Evolutionary conservation across 1,140 invertebrate species (phyloP), one percentile per base, ranked within the genome.

Genomic region (Trichoplusia ni): DNA sequence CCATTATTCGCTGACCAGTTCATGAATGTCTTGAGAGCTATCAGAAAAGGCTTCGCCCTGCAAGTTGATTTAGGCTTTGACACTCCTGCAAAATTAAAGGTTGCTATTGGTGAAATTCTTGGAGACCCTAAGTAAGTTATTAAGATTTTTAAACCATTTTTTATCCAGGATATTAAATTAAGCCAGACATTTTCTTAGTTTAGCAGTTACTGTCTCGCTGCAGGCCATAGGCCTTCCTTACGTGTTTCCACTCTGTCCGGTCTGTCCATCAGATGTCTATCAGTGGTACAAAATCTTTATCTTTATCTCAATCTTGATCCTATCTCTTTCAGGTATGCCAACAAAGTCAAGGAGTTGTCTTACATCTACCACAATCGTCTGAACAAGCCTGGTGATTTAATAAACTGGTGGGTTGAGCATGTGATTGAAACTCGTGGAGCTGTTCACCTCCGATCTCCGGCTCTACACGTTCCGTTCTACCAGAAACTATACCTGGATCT

Each of bases 1-100:
- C 95, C 95, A 9, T 89, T 95, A 7, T 94, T 93, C 35, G 91
- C 89, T 1, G 94, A 95, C 81, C 94, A 95, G 69, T 89, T 85
- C 3, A 71, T 86, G 7, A 94, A 94, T 33, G 61, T 76, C 4
- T 54, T 77, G 5, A 73, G 69, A 29, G 76, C 76, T 2, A 75
- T 76, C 0, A 33, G 27, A 0, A 79, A 73, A 49, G 84, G 81
- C 0, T 79, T 73, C 27, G 80, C 64, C 0, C 68, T 69, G 46
- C 47, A 65, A 64, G 72, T 75, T 3, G 37, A 66, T 8, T 29
- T 77, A 0, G 37, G 29, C 31, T 64, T 54, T 27, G 56, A 77
- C 31, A 60, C 67, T 4, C 35, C 64, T 11, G 37, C 29, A 8
- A 64, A 75, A 19, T 18, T 78, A 11, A 67, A 71, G 25, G n/a